A percentile compares a stretch with the other conserved stretches of the same genome.
Evolutionary conservation across 2,797 vertebrate genomes (phyloP).

Genomic region (Cryptoprocta ferox): DNA sequence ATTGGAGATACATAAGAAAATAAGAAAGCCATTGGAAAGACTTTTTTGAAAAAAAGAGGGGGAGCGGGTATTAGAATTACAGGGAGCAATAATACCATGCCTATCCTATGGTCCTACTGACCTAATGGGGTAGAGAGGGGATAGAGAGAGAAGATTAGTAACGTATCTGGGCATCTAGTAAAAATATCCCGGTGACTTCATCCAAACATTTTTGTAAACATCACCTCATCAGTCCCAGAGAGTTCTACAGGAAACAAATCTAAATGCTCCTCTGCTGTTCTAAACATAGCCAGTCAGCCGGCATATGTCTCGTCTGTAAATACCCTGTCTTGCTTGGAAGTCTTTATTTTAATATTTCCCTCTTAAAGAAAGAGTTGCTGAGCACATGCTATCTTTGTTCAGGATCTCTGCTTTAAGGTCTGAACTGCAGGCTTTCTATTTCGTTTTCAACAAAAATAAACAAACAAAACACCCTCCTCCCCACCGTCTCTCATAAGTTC

Average conservation of each 20-base stretch:
- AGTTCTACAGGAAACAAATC: conserved; percentile 89
- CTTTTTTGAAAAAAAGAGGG: background rate
- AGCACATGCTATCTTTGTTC: conserved; percentile 60
- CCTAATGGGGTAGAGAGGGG: conserved; percentile 77
- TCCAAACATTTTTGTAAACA: conserved; percentile 89
- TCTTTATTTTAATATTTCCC: conserved; percentile 87
- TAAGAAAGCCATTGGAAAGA: conserved; percentile 9
- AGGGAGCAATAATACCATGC: background rate
- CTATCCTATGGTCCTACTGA: conserved; percentile 81
- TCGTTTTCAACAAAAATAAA: conserved; percentile 78
- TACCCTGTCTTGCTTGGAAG: conserved; percentile 87
- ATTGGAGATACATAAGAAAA: background rate
- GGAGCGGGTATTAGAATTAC: background rate
- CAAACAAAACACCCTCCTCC: background rate
- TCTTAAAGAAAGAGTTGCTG: conserved; percentile 79
- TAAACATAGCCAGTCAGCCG: conserved; percentile 89
- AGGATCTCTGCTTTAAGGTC: conserved; percentile 52
- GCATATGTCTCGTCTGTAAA: conserved; percentile 89
- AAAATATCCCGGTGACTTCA: conserved; percentile 91
- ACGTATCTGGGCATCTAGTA: conserved; percentile 88
- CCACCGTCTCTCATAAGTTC: background rate
- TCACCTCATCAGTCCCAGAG: conserved; percentile 88
- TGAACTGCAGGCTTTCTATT: conserved; percentile 69
- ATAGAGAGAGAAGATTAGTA: conserved; percentile 85
- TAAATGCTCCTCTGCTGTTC: conserved; percentile 87